These are phyloP conservation scores for Penaeus chinensis DNA, from an alignment of 1,140 invertebrate species.

Conservation along the genomic window DNA sequence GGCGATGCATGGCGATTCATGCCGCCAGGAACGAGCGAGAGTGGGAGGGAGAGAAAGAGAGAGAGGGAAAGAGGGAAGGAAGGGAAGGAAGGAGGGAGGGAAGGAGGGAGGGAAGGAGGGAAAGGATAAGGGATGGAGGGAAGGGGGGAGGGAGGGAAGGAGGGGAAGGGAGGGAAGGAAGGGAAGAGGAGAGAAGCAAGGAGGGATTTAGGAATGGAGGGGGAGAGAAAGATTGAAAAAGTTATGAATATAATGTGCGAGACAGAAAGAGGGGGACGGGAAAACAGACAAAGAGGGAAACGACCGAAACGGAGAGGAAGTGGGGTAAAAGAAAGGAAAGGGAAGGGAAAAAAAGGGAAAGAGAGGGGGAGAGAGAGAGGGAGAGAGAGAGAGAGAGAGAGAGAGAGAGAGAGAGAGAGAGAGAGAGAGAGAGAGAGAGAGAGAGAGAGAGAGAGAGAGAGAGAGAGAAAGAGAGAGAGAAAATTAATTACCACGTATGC, in stretches of 20 bases:
- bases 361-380: no score
- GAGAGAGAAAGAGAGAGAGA: no score
- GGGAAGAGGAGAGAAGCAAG: not conserved
- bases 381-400: no score
- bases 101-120: no score
- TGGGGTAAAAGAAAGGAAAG: no score
- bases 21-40: not conserved
- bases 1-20: no score
- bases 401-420: no score
- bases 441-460: no score
- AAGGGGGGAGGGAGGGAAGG: not conserved
- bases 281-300: not conserved
- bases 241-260: slow-evolving; percentile 24
- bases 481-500: no score
- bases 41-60: not conserved
- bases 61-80: not conserved
- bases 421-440: no score
- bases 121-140: not conserved
- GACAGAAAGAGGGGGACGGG: slow-evolving; percentile 1
- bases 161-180: not conserved
- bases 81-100: not conserved
- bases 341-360: no score
- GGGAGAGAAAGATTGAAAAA: slow-evolving; percentile 2
- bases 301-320: not conserved
- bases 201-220: not conserved